phyloP scores from a whole-genome alignment of 2,797 vertebrate genomes.

The Tapera naevia region DNA sequence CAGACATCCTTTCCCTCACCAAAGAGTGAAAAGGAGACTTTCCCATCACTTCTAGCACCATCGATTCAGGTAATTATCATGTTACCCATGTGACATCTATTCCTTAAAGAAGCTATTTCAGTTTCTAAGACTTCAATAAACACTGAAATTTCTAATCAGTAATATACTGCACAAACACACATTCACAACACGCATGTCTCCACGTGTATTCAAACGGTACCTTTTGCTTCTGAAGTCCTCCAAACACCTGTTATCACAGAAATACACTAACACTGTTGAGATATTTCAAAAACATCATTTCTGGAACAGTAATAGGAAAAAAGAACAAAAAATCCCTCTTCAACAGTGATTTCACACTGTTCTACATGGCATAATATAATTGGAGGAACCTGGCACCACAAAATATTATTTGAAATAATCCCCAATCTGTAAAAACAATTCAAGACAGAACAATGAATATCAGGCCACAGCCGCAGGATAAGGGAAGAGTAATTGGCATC shows the following conservation, averaged over 20 bases:
- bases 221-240: background rate
- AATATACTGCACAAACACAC: background rate
- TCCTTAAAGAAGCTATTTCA: background rate
- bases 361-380: background rate
- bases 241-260: background rate
- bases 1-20: too few species aligned
- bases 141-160: background rate
- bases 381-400: background rate
- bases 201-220: background rate
- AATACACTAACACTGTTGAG: background rate
- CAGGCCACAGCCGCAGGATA: too few species aligned
- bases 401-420: background rate
- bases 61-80: background rate
- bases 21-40: background rate
- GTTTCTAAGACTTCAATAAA: background rate
- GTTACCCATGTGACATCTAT: background rate
- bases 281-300: background rate
- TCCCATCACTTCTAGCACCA: background rate
- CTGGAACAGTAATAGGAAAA: background rate
- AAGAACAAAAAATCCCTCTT: background rate
- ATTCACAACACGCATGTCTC: background rate
- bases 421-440: background rate
- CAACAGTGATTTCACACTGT: background rate
- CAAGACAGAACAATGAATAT: constrained; percentile 3
- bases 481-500: too few species aligned